Base-by-base conservation (phyloP, 2,797 vertebrate genomes). In the Gorsachius magnificus region DNA sequence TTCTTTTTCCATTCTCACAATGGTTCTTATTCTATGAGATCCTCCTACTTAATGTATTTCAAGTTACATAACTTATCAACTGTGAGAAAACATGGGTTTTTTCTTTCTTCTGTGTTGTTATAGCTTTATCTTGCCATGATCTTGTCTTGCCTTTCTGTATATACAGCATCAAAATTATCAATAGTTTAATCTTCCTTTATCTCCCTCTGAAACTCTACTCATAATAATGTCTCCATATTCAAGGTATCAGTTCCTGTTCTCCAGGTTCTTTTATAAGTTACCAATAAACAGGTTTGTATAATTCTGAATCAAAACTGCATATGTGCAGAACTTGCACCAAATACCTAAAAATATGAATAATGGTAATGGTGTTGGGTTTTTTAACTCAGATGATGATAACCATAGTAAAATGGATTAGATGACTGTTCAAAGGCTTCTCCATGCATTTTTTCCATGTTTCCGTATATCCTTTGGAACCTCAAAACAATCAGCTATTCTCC, bases 1-100 rank as follows among this genome's bases (percentile, higher is more conserved):
- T 45, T 9, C 1, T 45, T 56, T 54, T 65, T 33, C 6, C 6
- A 26, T 4, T 5, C 1, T 65, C 2, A 3, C 4, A 24, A 24
- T 35, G 3, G 66, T 33, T 91, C 22, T 45, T 51, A 54, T 35
- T 79, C 31, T 54, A 13, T 69, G 6, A 77, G 8, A 64, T 51
- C 3, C 9, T 88, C 10, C 10, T 31, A 5, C 11, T 54, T 77
- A 21, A 24, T 5, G 6, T 46, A 48, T 91, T 87, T 83, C 15
- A 60, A 58, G 15, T 71, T 83, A 21, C 10, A 21, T 56, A 87
- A 60, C 5, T 22, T 79, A 28, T 24, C 2, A 61, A 28, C 24
- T 71, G 3, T 48, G 31, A 68, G 33, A 54, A 70, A 76, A 76
- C 13, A 0, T 26, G 10, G 10, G 19, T 0, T 4, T 7, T 82